These are phyloP conservation scores for Crenuchus spilurus DNA, from an alignment of 2,797 vertebrate species.

Conservation along the genomic window DNA sequence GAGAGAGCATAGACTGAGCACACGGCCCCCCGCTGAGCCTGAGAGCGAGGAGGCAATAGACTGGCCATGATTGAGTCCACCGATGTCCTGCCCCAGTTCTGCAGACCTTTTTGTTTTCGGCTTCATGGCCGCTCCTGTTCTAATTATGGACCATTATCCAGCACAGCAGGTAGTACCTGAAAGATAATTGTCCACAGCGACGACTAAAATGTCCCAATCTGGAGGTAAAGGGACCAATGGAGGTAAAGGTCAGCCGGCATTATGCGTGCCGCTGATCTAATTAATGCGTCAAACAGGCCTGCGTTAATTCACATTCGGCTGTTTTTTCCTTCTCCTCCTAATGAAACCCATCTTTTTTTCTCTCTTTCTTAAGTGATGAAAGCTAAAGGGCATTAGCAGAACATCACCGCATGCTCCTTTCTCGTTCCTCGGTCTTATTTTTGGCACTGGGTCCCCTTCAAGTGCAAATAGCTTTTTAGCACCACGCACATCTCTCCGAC, in stretches of 20 bases:
- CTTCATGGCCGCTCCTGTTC: slow-evolving; percentile 55
- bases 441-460: neutral
- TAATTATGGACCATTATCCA: slow-evolving; percentile 82
- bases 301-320: slow-evolving; percentile 57
- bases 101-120: slow-evolving; percentile 45
- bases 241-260: slow-evolving; percentile 76
- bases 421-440: neutral
- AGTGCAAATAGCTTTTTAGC: neutral
- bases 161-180: slow-evolving; percentile 79
- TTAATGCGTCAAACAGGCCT: slow-evolving; percentile 69
- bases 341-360: slow-evolving; percentile 13
- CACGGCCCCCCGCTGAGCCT: slow-evolving; percentile 65
- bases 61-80: slow-evolving; percentile 74
- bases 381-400: neutral
- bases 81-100: slow-evolving; percentile 57
- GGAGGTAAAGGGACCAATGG: slow-evolving; percentile 73
- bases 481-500: neutral
- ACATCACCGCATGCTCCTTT: too few species aligned
- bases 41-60: slow-evolving; percentile 65
- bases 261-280: slow-evolving; percentile 72
- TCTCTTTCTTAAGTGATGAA: slow-evolving; percentile 21
- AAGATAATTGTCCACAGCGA: slow-evolving; percentile 81
- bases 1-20: slow-evolving; percentile 69
- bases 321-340: neutral
- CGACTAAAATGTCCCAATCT: slow-evolving; percentile 79